phyloP scores from a whole-genome alignment of 1,140 invertebrate species.

The Lasioglossum baleicum region DNA sequence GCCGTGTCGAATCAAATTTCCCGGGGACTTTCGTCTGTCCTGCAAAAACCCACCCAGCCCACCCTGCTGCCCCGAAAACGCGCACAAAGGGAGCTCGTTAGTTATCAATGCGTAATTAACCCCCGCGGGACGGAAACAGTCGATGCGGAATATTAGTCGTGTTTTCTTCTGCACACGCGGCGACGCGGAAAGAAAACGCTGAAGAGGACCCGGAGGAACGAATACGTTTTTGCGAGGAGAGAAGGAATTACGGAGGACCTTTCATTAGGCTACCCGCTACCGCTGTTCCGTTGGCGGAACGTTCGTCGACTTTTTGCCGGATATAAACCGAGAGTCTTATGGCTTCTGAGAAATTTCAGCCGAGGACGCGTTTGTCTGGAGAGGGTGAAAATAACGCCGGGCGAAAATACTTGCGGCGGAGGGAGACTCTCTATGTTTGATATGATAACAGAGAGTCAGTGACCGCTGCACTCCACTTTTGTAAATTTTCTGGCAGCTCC shows the following conservation, averaged over 20 bases:
- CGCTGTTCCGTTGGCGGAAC: not conserved
- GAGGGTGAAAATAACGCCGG: not conserved
- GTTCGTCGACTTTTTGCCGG: not conserved
- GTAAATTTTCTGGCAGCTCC: not conserved
- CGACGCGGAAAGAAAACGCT: not conserved
- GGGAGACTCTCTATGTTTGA: not conserved
- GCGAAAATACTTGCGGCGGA: not conserved
- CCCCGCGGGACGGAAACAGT: slow-evolving; percentile 35
- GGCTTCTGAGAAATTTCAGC: not conserved
- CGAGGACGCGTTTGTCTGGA: not conserved
- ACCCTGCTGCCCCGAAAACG: not conserved
- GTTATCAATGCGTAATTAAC: slow-evolving; percentile 70
- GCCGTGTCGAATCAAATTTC: slow-evolving; percentile 59
- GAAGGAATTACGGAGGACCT: not conserved
- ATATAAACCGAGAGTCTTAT: not conserved
- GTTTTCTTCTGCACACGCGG: slow-evolving; percentile 6
- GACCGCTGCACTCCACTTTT: not conserved
- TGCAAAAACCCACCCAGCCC: no score
- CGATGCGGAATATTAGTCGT: slow-evolving; percentile 44
- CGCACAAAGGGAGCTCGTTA: slow-evolving; percentile 66
- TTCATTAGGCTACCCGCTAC: not conserved
- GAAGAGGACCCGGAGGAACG: no score
- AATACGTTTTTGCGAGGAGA: not conserved
- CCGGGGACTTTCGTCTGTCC: slow-evolving; percentile 46
- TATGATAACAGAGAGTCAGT: not conserved